Conservation (phyloP, 1,140 invertebrate species). For the Diuraphis noxia region DNA sequence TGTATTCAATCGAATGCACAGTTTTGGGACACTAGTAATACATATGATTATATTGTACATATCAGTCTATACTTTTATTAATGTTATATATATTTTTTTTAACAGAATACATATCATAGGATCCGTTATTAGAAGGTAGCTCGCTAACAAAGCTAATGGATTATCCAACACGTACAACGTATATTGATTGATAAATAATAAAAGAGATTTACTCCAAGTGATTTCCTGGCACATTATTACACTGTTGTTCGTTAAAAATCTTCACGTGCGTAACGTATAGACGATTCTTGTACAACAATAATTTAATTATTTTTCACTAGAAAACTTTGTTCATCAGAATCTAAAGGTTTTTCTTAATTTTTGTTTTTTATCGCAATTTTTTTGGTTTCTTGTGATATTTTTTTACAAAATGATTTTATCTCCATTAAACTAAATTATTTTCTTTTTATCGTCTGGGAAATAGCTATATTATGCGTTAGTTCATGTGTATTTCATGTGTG, state of each 20-base stretch:
- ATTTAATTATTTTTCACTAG: neutral
- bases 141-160: neutral
- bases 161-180: neutral
- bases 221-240: neutral
- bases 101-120: neutral
- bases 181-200: constrained; percentile 5
- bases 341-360: neutral
- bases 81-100: too few relatives aligned
- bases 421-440: neutral
- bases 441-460: neutral
- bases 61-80: neutral
- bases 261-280: neutral
- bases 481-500: neutral
- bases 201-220: neutral
- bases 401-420: neutral
- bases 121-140: neutral
- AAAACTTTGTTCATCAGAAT: neutral
- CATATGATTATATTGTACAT: neutral
- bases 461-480: neutral
- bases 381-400: neutral
- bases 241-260: neutral
- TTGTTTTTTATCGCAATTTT: neutral
- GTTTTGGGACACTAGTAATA: too few relatives aligned
- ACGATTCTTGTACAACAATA: neutral
- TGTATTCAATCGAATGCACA: too few relatives aligned